phyloP scores from a whole-genome alignment of 2,113 vertebrate species.

The Pithys albifrons region DNA sequence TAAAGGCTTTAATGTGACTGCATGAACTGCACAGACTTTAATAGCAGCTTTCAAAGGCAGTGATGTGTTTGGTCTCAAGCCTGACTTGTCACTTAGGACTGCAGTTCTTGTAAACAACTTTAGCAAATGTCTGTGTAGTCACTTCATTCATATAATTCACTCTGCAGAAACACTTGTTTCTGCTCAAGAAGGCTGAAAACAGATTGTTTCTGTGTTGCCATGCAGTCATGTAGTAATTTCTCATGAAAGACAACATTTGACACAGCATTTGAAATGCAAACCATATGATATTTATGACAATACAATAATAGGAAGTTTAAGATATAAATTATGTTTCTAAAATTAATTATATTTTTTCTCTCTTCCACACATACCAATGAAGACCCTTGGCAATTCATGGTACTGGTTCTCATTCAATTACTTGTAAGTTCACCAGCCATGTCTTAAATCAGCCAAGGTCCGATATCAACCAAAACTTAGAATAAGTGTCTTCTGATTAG shows the following conservation, averaged over 20 bases:
- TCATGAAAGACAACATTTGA: not conserved
- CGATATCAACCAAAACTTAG: not conserved
- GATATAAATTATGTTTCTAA: not conserved
- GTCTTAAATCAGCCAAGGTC: not conserved
- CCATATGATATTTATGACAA: not conserved
- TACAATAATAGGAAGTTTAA: not conserved
- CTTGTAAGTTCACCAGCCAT: not conserved
- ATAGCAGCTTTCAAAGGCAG: conserved; percentile 27
- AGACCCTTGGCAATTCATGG: not conserved
- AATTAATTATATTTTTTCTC: not conserved
- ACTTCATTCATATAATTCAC: not conserved
- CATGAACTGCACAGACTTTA: conserved; percentile 21
- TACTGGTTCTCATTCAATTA: not conserved
- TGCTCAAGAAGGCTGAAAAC: not conserved
- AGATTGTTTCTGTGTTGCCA: not conserved
- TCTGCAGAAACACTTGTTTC: not conserved
- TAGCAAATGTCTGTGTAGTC: not conserved
- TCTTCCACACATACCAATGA: not conserved
- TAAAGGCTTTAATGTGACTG: conserved; percentile 37
- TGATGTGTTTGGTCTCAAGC: conserved; percentile 13
- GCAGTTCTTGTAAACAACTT: conserved; percentile 43
- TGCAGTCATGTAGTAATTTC: not conserved
- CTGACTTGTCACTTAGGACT: conserved; percentile 18
- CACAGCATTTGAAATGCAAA: not conserved
- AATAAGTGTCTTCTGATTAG: not conserved